phyloP scores from a whole-genome alignment of 2,797 vertebrate genomes.

The Poeciliopsis gracilis region DNA sequence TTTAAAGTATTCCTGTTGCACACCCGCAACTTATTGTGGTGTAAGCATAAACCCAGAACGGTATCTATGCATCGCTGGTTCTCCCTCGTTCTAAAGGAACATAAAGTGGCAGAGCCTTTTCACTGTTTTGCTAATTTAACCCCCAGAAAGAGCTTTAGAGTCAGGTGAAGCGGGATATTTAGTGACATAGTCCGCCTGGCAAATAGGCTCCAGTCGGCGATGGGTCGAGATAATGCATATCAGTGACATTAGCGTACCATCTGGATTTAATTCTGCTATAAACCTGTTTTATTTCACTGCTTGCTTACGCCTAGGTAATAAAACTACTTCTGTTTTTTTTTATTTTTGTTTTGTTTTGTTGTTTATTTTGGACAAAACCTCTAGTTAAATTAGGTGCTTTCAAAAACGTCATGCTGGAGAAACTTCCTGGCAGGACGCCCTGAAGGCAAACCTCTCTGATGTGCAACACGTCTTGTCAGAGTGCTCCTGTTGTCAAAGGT shows the following conservation, averaged over 20 bases:
- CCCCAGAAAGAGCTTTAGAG: conserved; percentile 1
- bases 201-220: neutral
- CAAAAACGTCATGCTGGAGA: neutral
- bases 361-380: neutral
- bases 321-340: neutral
- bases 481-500: neutral
- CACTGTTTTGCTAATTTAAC: neutral
- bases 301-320: neutral
- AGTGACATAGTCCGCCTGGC: neutral
- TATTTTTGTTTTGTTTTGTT: too few relatives aligned
- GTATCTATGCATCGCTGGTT: neutral
- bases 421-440: neutral
- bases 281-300: neutral
- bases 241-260: neutral
- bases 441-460: neutral
- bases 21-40: neutral
- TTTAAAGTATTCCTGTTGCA: neutral
- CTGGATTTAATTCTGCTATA: neutral
- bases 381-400: neutral
- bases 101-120: neutral
- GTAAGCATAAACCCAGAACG: neutral
- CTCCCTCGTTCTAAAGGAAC: neutral
- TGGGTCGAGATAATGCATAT: neutral
- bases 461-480: neutral
- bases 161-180: conserved; percentile 1